Conservation (phyloP, 2,888 invertebrate genomes). For the Augochlorella aurata region DNA sequence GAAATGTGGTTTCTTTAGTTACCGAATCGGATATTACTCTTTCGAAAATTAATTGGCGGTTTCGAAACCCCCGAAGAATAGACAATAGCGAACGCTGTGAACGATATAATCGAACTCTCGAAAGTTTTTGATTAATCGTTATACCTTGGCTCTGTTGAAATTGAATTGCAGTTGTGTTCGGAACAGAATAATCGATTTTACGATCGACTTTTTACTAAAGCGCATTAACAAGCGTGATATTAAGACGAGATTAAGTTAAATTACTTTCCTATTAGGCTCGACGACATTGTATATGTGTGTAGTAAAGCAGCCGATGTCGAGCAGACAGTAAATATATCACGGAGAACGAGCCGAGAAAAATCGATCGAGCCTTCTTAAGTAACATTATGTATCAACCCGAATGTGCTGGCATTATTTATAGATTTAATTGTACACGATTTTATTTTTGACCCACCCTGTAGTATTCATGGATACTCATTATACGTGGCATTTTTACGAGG, state of each 20-base stretch:
- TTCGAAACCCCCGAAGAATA: slow-evolving; percentile 6
- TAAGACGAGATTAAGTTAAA: slow-evolving; percentile 33
- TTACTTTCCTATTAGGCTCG: slow-evolving; percentile 10
- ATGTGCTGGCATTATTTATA: not conserved
- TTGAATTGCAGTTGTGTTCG: slow-evolving; percentile 32
- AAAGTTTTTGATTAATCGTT: slow-evolving; percentile 37
- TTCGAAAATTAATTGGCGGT: not conserved
- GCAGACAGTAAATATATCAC: not conserved
- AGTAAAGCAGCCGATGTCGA: not conserved
- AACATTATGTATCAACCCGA: not conserved
- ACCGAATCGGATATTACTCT: not conserved
- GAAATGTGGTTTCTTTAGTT: not conserved
- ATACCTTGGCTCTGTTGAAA: slow-evolving; percentile 27
- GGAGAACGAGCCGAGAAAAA: not conserved
- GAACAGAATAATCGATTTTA: slow-evolving; percentile 37
- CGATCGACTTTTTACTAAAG: slow-evolving; percentile 27
- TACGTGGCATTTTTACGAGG: too few species aligned
- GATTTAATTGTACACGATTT: not conserved
- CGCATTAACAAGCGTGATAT: slow-evolving; percentile 28
- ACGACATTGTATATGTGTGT: not conserved
- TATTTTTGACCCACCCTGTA: not conserved
- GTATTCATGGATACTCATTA: too few species aligned
- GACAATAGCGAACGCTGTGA: slow-evolving; percentile 20
- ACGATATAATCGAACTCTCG: slow-evolving; percentile 17
- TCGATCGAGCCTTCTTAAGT: not conserved